Conservation (phyloP, 2,113 vertebrate genomes). For the Cyprinodon brontotheroides region DNA sequence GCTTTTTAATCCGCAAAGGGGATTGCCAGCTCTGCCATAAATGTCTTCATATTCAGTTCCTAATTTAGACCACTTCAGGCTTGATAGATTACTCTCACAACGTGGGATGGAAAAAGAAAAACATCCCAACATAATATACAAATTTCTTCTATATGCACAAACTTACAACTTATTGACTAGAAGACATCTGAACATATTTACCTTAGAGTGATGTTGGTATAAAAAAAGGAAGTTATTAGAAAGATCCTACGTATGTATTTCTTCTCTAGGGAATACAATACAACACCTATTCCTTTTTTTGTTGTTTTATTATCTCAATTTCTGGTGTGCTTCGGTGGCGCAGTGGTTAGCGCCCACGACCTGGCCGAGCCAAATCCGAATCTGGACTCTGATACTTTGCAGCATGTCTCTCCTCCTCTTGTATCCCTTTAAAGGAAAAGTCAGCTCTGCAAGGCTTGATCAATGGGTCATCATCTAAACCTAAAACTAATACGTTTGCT, state of each 20-base stretch:
- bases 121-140: constrained; percentile 23
- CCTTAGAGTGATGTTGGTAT: not conserved
- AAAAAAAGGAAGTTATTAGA: not conserved
- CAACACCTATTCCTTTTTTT: not conserved
- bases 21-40: constrained; percentile 64
- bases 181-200: not conserved
- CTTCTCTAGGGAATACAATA: not conserved
- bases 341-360: too few species aligned
- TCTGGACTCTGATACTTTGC: too few species aligned
- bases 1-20: constrained; percentile 76
- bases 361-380: too few species aligned
- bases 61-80: constrained; percentile 43
- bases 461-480: too few species aligned
- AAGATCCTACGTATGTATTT: not conserved
- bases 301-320: not conserved
- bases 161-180: not conserved
- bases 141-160: not conserved
- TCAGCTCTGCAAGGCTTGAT: too few species aligned
- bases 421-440: too few species aligned
- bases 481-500: too few species aligned
- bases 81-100: constrained; percentile 52
- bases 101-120: constrained; percentile 29
- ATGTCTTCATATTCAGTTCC: constrained; percentile 46
- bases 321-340: not conserved
- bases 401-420: too few species aligned